phyloP scores from a whole-genome alignment of 2,797 vertebrate genomes.

The Okamejei kenojei region DNA sequence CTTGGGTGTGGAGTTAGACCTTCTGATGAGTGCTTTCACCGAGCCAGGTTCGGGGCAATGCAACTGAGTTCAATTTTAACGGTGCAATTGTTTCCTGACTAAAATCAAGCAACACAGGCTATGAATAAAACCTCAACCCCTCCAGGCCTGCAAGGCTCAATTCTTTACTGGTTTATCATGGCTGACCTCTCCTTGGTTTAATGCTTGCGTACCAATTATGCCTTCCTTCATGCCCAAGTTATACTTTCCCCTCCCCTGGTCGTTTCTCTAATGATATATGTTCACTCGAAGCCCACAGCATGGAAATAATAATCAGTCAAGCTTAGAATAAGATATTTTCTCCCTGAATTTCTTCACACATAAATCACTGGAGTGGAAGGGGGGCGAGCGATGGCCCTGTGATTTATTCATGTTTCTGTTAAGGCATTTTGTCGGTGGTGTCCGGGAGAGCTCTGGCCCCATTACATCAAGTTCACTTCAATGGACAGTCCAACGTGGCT shows the following conservation, averaged over 20 bases:
- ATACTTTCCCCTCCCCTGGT: not conserved
- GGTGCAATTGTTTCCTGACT: not conserved
- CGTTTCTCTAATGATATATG: slow-evolving; percentile 11
- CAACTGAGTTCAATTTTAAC: not conserved
- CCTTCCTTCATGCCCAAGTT: not conserved
- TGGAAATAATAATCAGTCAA: not conserved
- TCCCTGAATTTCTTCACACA: not conserved
- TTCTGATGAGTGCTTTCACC: not conserved
- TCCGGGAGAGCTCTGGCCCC: not conserved
- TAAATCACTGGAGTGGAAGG: not conserved
- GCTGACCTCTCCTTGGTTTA: not conserved
- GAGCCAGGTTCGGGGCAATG: not conserved
- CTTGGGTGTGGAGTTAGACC: no score
- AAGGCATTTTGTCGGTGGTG: not conserved
- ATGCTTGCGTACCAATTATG: not conserved
- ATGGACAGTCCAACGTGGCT: not conserved
- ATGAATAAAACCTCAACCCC: not conserved
- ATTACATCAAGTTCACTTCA: not conserved
- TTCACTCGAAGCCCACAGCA: not conserved
- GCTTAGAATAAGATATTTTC: not conserved
- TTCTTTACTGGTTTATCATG: not conserved
- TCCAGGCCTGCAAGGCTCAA: not conserved
- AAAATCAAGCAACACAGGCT: not conserved
- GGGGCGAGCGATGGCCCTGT: not conserved
- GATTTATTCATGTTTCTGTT: slow-evolving; percentile 2